A percentile compares a stretch with the other conserved stretches of the same genome.
phyloP scores from a whole-genome alignment of 1,140 invertebrate species.

The Chymomyza costata region DNA sequence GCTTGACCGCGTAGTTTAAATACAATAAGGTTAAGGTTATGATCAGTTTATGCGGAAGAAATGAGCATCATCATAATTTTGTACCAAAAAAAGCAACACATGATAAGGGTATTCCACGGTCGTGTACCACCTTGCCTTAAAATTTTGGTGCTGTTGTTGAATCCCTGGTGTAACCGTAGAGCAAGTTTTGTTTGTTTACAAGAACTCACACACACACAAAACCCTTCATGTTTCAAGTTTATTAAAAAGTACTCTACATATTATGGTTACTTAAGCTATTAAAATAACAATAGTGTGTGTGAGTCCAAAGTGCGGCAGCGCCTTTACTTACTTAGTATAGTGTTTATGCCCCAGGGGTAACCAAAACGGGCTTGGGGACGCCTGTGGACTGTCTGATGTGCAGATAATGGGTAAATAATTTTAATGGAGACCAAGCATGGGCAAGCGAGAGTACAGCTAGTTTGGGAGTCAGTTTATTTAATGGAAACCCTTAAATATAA shows the following conservation, averaged over 20 bases:
- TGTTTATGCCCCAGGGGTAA: slow-evolving; percentile 15
- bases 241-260: slow-evolving; percentile 73
- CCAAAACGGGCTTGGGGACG: not conserved
- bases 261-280: slow-evolving; percentile 74
- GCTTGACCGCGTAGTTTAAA: too few relatives aligned
- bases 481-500: too few relatives aligned
- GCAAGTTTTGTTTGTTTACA: not conserved
- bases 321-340: slow-evolving; percentile 17
- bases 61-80: too few relatives aligned
- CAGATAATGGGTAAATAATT: slow-evolving; percentile 63
- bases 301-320: not conserved
- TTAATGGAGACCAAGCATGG: slow-evolving; percentile 37
- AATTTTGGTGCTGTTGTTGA: slow-evolving; percentile 1
- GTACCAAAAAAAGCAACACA: too few relatives aligned
- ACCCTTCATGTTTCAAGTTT: slow-evolving; percentile 65
- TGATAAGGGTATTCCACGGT: too few relatives aligned
- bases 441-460: too few relatives aligned
- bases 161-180: slow-evolving; percentile 45
- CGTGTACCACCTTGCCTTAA: too few relatives aligned
- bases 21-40: too few relatives aligned
- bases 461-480: too few relatives aligned
- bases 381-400: slow-evolving; percentile 10
- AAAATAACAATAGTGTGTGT: slow-evolving; percentile 49
- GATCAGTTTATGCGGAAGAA: too few relatives aligned
- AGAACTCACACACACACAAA: slow-evolving; percentile 29